phyloP scores from a whole-genome alignment of 2,888 invertebrate species.

The Mongoloraphidia duomilia region DNA sequence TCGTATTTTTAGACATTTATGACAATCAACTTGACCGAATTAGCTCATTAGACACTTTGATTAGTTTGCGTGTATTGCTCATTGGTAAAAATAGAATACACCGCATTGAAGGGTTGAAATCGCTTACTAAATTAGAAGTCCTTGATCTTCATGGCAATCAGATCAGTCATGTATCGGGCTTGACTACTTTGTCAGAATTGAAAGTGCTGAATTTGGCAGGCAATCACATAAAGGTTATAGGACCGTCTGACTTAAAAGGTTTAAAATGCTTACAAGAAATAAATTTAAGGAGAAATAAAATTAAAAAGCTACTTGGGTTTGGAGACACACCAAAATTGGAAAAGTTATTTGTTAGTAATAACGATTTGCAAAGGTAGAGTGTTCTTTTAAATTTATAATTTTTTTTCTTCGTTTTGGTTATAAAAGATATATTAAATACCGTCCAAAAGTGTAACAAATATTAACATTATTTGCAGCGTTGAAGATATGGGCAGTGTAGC shows the following conservation, averaged over 20 bases:
- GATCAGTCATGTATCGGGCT: slow-evolving; percentile 53
- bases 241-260: slow-evolving; percentile 62
- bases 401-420: not conserved
- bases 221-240: slow-evolving; percentile 70
- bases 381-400: not conserved
- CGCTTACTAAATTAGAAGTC: slow-evolving; percentile 66
- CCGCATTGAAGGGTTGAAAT: slow-evolving; percentile 61
- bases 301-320: slow-evolving; percentile 68
- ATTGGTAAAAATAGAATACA: slow-evolving; percentile 85
- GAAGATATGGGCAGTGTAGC: slow-evolving; percentile 76
- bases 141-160: slow-evolving; percentile 89
- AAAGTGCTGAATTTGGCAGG: slow-evolving; percentile 89
- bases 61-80: slow-evolving; percentile 69
- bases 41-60: slow-evolving; percentile 58
- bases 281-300: slow-evolving; percentile 74
- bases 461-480: slow-evolving; percentile 37
- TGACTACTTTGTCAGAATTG: slow-evolving; percentile 54
- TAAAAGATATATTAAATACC: slow-evolving; percentile 10
- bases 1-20: slow-evolving; percentile 87
- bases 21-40: slow-evolving; percentile 88
- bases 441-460: too few relatives aligned
- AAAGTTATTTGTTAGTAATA: slow-evolving; percentile 71
- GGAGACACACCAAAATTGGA: slow-evolving; percentile 60
- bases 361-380: slow-evolving; percentile 50
- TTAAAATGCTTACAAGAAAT: slow-evolving; percentile 67